Conservation (phyloP, 1,140 invertebrate species). For the Portunus trituberculatus region DNA sequence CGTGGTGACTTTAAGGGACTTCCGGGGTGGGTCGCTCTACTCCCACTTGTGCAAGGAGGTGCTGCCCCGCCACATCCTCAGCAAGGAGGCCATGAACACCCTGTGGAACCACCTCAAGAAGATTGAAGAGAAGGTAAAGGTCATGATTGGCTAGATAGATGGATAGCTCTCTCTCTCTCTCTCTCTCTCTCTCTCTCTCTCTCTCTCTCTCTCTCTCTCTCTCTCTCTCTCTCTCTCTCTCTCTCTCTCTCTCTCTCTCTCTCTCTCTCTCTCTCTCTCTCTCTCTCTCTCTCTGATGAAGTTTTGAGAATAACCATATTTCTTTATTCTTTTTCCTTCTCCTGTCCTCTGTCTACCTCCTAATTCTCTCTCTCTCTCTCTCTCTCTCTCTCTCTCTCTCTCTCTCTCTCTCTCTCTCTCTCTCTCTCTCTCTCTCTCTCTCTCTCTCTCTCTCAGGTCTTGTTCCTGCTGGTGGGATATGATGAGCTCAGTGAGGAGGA, state of each 20-base stretch:
- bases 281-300: neutral
- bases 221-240: neutral
- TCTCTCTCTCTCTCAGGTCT: neutral
- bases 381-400: no score
- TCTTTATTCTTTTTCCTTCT: no score
- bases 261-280: neutral
- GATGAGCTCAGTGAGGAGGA: slow-evolving; percentile 65
- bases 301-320: no score
- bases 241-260: neutral
- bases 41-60: slow-evolving; percentile 82
- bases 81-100: slow-evolving; percentile 78
- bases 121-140: slow-evolving; percentile 80
- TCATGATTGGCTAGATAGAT: neutral
- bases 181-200: neutral
- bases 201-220: neutral
- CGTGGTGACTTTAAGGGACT: slow-evolving; percentile 83
- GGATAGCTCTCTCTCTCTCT: neutral
- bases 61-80: slow-evolving; percentile 79
- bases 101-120: slow-evolving; percentile 80
- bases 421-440: no score
- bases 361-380: no score
- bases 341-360: neutral
- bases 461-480: slow-evolving; percentile 43
- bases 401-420: no score
- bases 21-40: slow-evolving; percentile 80